These are phyloP conservation scores for Dasysyrphus tricinctus DNA, from an alignment of 2,888 invertebrate genomes.

Conservation along the genomic window DNA sequence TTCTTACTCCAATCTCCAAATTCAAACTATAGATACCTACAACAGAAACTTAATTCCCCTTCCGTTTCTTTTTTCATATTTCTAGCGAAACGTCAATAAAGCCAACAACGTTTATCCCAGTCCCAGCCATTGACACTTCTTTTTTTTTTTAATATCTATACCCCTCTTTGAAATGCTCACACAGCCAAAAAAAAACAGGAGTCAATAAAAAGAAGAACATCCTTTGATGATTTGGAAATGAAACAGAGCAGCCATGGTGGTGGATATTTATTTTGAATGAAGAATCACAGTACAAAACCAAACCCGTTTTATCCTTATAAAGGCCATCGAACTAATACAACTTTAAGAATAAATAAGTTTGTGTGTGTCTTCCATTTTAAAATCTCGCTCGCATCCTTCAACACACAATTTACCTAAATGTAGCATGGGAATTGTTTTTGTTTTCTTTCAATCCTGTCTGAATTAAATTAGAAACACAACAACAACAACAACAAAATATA, in stretches of 20 bases:
- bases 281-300: constrained; percentile 26
- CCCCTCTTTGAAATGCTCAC: constrained; percentile 42
- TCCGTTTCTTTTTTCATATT: background rate
- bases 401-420: constrained; percentile 31
- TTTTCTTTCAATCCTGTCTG: constrained; percentile 19
- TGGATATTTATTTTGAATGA: constrained; percentile 20
- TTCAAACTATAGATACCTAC: constrained; percentile 48
- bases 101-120: constrained; percentile 40
- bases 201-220: constrained; percentile 47
- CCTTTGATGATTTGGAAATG: constrained; percentile 36
- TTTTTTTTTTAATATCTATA: background rate
- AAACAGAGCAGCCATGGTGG: constrained; percentile 53
- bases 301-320: constrained; percentile 34
- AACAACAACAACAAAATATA: constrained; percentile 9
- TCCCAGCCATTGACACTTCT: constrained; percentile 17
- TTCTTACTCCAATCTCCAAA: constrained; percentile 38
- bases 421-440: constrained; percentile 32
- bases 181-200: background rate
- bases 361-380: constrained; percentile 66
- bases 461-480: constrained; percentile 36
- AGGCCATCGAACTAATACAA: constrained; percentile 60
- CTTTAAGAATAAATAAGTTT: constrained; percentile 11
- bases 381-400: constrained; percentile 66
- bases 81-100: background rate
- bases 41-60: constrained; percentile 51